Conservation (phyloP, 2,797 vertebrate genomes). For the Eleutherodactylus coqui region DNA sequence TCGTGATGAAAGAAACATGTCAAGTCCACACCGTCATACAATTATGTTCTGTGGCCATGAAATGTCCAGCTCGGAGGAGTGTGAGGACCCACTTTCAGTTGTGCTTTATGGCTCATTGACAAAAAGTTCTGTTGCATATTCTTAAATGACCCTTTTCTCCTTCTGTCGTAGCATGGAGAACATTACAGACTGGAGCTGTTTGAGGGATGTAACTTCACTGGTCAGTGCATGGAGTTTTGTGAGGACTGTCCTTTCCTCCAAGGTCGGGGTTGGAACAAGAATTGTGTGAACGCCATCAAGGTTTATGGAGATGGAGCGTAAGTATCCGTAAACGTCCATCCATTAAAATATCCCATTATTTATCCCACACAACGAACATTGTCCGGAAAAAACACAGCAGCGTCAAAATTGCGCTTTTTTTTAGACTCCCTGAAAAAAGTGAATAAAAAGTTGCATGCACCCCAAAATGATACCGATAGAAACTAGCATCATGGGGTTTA, state of each 20-base stretch:
- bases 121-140: background rate
- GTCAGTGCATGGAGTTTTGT: slow-evolving; percentile 86
- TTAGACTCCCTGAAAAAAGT: too few species aligned
- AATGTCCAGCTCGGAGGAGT: background rate
- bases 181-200: slow-evolving; percentile 89
- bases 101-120: background rate
- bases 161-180: slow-evolving; percentile 82
- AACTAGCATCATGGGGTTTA: too few species aligned
- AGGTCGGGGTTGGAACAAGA: slow-evolving; percentile 84
- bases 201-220: slow-evolving; percentile 84
- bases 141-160: background rate
- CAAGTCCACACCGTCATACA: background rate
- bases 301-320: slow-evolving; percentile 90
- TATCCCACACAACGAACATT: too few species aligned
- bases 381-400: too few species aligned
- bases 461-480: too few species aligned
- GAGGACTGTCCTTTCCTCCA: slow-evolving; percentile 90
- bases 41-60: background rate
- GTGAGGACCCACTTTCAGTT: background rate
- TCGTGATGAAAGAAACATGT: background rate
- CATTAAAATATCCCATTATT: too few species aligned
- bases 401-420: too few species aligned
- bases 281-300: slow-evolving; percentile 85
- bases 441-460: too few species aligned
- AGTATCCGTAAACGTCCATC: too few species aligned